Evolutionary conservation across 2,888 invertebrate species (phyloP), one percentile per base, ranked within the genome.

Genomic region (Anthrax anthrax): DNA sequence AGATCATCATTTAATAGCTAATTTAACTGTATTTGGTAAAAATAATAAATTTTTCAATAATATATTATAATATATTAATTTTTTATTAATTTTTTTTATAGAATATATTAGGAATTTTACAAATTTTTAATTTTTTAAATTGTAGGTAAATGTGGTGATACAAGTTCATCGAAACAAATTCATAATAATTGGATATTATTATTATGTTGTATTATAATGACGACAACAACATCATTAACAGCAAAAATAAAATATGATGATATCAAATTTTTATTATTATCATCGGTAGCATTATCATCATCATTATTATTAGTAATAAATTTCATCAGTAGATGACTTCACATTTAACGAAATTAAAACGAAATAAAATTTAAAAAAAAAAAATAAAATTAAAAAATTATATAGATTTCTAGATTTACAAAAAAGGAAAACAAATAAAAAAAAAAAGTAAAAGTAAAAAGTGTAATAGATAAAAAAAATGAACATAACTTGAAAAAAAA

Each of bases 1-100:
- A 16, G 67, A 69, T 52, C 67, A 67, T 59, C 67, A 67, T 58
- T 55, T 68, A 51, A 59, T 65, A 16, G 66, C 69, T 42, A 69
- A 67, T 57, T 57, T 69, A 47, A 67, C 69, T 29, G 58, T 65
- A 42, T 60, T 64, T 51, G 69, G 69, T 68, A 51, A 57, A 47
- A 48, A 46, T 5, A 29, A 39, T 47, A 41, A 14, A 32, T 42
- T 37, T 41, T 16, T 14, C 40, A 45, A 41, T 43, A 36, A 16
- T 39, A 23, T 34, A 43, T 10, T 16, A 16, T 32, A 3, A 27
- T n/a, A n/a, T 37, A 41, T 39, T 18, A 16, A 44, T n/a, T 44
- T 36, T 32, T 5, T 29, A 13, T 44, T 18, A 39, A 12, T 12
- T 37, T 19, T 43, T 37, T 32, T 18, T n/a, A n/a, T 13, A 13